Base-by-base conservation (phyloP, 2,113 vertebrate genomes). In the Leucoraja erinaceus region DNA sequence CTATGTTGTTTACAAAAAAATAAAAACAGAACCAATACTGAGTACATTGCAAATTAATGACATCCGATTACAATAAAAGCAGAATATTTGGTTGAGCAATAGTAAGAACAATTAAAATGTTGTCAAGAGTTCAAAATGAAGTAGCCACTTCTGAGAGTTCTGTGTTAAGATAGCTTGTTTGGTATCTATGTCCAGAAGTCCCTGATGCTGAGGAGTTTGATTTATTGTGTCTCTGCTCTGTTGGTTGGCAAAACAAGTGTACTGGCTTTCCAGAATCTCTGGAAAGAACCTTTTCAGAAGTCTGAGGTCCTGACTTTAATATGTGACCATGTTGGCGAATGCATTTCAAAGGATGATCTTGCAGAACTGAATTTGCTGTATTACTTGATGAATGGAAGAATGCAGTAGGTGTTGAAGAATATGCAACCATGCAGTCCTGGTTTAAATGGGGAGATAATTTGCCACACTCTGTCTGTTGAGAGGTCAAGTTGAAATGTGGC, bases 61-160 rank as follows among this genome's bases (percentile, higher is more conserved):
- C 33, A 72, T 33, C 28, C 54, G 25, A 54, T 72, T 31, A 4
- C 68, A 14, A 25, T 74, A 28, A 3, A 72, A 91, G 70, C 22
- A 47, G 20, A 84, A 84, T 59, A 47, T 84, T 84, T 54, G 81
- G 81, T 8, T 25, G 38, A 91, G 72, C 66, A 91, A 74, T 91
- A 20, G 47, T 5, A 31, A 59, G 12, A 68, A 68, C 68, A 68
- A 91, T 47, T 9, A 54, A 31, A 54, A 9, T 91, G 22, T 54
- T 28, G 25, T 20, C 22, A 47, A 72, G 84, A 10, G 94, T 94
- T 94, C 93, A 94, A 93, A 95, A 95, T 9, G 84, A 95, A 94
- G 94, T 93, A 93, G 86, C 93, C 93, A 56, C 94, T 95, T 96
- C 94, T 79, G 94, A 94, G 84, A 95, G 81, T 14, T 1, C 88